Conservation (phyloP, 2,113 vertebrate species). For the Lophius piscatorius region DNA sequence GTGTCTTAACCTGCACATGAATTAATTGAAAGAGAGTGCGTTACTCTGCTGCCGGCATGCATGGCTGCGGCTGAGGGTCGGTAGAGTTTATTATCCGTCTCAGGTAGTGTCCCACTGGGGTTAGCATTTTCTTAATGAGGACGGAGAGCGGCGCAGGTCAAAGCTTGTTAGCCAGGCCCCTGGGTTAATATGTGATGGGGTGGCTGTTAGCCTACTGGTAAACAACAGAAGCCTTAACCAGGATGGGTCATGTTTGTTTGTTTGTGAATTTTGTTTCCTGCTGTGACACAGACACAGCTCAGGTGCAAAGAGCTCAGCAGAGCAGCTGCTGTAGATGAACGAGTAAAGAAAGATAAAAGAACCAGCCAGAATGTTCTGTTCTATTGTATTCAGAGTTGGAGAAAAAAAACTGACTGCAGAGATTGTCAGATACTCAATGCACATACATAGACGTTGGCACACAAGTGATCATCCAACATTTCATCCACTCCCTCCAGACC, state of each 20-base stretch:
- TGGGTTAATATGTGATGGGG: conserved; percentile 69
- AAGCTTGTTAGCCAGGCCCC: conserved; percentile 63
- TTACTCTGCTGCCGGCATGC: no score
- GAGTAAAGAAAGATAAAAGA: no score
- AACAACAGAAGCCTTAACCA: conserved; percentile 52
- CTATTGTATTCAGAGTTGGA: no score
- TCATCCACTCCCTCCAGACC: no score
- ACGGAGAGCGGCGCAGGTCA: conserved; percentile 45
- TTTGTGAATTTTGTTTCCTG: not conserved
- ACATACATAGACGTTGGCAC: no score
- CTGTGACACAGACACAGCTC: conserved; percentile 16
- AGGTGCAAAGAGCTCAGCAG: conserved; percentile 5
- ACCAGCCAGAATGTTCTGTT: no score
- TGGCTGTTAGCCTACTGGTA: conserved; percentile 44
- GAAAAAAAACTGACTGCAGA: no score
- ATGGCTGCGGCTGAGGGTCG: conserved; percentile 11
- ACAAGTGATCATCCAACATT: no score
- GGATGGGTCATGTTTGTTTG: not conserved
- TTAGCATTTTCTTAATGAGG: conserved; percentile 68
- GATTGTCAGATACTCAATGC: no score
- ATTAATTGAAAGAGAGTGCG: conserved; percentile 58
- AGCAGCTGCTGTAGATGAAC: not conserved
- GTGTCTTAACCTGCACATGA: conserved; percentile 38
- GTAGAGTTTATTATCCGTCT: conserved; percentile 57
- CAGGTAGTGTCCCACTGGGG: no score